These are phyloP conservation scores for Crocuta crocuta DNA, from an alignment of 2,113 vertebrate species.

Conservation along the genomic window DNA sequence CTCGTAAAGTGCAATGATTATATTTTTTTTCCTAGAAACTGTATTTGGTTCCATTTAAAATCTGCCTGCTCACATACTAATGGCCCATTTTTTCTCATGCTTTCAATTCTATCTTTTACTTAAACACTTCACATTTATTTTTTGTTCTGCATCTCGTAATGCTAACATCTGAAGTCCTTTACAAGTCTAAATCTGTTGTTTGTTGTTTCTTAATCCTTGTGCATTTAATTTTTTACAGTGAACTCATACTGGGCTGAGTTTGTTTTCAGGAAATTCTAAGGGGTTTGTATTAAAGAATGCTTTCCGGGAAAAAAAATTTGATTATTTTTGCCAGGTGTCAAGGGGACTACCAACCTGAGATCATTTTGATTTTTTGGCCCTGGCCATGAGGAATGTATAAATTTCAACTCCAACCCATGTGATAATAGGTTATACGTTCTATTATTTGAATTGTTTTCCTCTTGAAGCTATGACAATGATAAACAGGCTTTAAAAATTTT, in stretches of 20 bases:
- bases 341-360: not conserved
- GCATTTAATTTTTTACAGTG: not conserved
- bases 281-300: not conserved
- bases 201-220: not conserved
- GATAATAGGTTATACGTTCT: not conserved
- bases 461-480: not conserved
- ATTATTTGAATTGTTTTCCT: not conserved
- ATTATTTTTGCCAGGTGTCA: constrained; percentile 21
- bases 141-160: not conserved
- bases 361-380: constrained; percentile 12
- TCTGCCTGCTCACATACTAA: not conserved
- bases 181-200: not conserved
- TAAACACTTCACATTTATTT: constrained; percentile 23
- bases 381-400: not conserved
- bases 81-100: not conserved
- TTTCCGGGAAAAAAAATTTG: not conserved
- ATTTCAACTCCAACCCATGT: not conserved
- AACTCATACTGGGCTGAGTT: constrained; percentile 13
- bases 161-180: not conserved
- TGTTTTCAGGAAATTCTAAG: not conserved
- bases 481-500: not conserved
- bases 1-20: not conserved
- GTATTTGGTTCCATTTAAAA: not conserved
- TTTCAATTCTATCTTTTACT: constrained; percentile 41
- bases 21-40: constrained; percentile 1